These are phyloP conservation scores for Polydrusus pterygomalis DNA, from an alignment of 2,888 invertebrate genomes.

Conservation along the genomic window DNA sequence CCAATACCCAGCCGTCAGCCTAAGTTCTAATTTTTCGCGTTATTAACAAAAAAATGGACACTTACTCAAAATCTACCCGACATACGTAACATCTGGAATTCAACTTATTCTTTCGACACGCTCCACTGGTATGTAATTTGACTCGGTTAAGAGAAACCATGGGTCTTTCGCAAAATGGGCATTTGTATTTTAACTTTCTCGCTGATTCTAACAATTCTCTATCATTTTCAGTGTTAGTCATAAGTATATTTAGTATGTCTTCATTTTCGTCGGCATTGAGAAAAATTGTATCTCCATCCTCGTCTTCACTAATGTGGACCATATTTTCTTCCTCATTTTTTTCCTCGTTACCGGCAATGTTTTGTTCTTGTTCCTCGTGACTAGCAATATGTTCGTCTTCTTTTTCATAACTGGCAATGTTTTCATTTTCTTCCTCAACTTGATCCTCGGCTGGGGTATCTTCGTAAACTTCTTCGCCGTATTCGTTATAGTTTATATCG, in stretches of 20 bases:
- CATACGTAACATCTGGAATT: conserved; percentile 45
- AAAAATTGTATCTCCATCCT: background rate
- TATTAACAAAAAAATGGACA: background rate
- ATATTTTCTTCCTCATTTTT: conserved; percentile 17
- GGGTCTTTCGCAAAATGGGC: conserved; percentile 43
- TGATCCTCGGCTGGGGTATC: background rate
- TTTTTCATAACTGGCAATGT: background rate
- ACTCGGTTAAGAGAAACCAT: conserved; percentile 33
- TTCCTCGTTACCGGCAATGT: background rate
- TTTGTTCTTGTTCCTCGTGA: background rate
- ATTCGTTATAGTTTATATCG: background rate
- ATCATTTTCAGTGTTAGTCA: conserved; percentile 24
- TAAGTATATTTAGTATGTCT: conserved; percentile 8
- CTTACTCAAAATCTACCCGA: conserved; percentile 32
- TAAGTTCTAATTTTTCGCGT: too few species aligned
- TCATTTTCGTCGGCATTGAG: background rate
- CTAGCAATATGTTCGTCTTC: background rate
- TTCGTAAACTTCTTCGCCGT: background rate
- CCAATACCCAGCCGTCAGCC: too few species aligned
- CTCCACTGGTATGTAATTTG: conserved; percentile 31
- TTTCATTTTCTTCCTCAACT: background rate
- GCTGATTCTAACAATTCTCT: conserved; percentile 22
- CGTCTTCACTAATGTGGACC: background rate
- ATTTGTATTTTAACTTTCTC: conserved; percentile 43
- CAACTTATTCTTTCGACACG: conserved; percentile 30